Base-by-base conservation (phyloP, 2,888 invertebrate species). In the Drosophila mimetica region DNA sequence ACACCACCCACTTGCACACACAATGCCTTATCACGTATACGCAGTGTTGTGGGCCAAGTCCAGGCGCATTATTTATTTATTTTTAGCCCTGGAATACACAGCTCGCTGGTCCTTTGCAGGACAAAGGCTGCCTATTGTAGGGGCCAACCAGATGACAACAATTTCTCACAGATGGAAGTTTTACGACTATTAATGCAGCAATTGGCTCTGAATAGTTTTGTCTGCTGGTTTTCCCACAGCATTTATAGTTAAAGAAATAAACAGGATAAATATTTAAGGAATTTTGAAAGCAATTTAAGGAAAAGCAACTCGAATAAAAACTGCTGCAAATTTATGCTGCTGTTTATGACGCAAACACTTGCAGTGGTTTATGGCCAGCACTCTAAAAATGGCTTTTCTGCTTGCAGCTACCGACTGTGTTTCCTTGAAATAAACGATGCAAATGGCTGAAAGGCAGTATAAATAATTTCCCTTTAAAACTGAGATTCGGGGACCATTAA, bases 1-100 rank as follows among this genome's bases (percentile, higher is more conserved):
- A 28, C 39, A 34, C 11, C 32, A 11, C 36, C 36, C 55, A 42
- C 48, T 13, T 58, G 36, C 51, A 61, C 42, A 18, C 42, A 28
- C 37, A 74, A 69, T 42, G 66, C 55, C 63, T 66, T 76, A 78
- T 82, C 83, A 82, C 83, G 85, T 82, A 81, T 77, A 85, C 79
- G 83, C 72, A 63, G 46, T 63, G 71, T 61, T 65, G 71, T 52
- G 59, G 39, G 47, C 57, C 60, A 59, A 63, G 61, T 78, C 64
- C 46, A 65, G 78, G 65, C 51, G 71, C 66, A 67, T 74, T 74
- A 67, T 61, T 73, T 73, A 60, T 74, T 73, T 73, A 74, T 74
- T 73, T 82, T 71, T 70, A 77, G 72, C 72, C 46, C 54, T 57
- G 48, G 39, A 42, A 36, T 18, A 41, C 39, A 59, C 50, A 52